These are phyloP conservation scores for Alexandromys fortis DNA, from an alignment of 2,113 vertebrate species.

Conservation along the genomic window DNA sequence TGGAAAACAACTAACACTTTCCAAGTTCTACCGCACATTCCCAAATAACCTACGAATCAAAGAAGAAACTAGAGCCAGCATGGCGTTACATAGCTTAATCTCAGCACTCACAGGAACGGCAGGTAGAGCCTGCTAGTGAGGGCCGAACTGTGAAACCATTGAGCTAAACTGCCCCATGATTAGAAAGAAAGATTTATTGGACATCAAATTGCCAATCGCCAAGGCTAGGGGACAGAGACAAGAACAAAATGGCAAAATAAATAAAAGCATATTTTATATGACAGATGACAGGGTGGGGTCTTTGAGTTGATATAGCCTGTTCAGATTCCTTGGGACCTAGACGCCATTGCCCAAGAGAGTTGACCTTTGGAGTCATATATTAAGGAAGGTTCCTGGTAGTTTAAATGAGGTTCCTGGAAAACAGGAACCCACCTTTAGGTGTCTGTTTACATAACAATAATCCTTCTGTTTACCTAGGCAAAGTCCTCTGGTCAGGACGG, in stretches of 20 bases:
- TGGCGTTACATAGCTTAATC: neutral
- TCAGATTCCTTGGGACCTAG: neutral
- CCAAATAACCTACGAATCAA: conserved; percentile 6
- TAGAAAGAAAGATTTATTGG: conserved; percentile 4
- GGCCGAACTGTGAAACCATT: neutral
- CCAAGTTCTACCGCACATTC: neutral
- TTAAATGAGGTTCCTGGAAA: neutral
- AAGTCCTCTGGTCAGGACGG: neutral
- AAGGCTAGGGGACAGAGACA: neutral
- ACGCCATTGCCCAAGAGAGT: neutral
- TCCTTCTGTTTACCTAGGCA: neutral
- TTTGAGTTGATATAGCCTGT: neutral
- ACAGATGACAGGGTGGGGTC: neutral
- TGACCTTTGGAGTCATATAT: neutral
- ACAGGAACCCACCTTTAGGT: neutral
- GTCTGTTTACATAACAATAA: neutral
- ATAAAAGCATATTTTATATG: neutral
- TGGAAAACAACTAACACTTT: conserved; percentile 9
- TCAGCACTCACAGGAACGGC: neutral
- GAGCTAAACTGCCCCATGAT: neutral
- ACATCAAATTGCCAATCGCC: neutral
- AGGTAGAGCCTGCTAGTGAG: neutral
- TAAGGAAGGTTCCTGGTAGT: neutral
- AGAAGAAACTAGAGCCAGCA: neutral
- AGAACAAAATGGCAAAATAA: neutral